A percentile compares a stretch with the other conserved stretches of the same genome.
These are phyloP conservation scores for Bagarius yarrelli DNA, from an alignment of 2,113 vertebrate species.

Conservation along the genomic window DNA sequence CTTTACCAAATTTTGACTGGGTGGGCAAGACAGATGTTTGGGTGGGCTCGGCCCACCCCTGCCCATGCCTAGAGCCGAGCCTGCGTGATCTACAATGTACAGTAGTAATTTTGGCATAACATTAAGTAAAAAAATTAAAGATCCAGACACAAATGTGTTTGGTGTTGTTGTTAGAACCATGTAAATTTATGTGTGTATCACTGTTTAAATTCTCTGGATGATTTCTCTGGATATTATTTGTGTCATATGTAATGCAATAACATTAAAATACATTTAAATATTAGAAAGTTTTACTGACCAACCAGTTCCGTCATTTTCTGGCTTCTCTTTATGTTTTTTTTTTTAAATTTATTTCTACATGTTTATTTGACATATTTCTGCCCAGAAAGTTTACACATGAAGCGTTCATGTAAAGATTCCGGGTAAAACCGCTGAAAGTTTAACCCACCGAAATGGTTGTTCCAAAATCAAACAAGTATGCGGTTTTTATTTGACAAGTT, in stretches of 20 bases:
- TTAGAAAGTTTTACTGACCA: not conserved
- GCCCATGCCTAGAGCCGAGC: too few species aligned
- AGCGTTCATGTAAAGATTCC: conserved; percentile 12
- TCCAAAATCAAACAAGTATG: conserved; percentile 28
- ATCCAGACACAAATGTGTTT: conserved; percentile 8
- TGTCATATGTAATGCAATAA: not conserved
- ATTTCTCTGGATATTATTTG: not conserved
- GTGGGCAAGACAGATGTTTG: too few species aligned
- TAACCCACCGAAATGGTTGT: not conserved
- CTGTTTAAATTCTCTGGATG: not conserved
- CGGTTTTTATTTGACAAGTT: conserved; percentile 32
- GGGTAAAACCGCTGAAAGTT: conserved; percentile 15
- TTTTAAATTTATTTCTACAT: not conserved
- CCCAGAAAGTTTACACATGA: conserved; percentile 9
- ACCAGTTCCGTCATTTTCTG: not conserved
- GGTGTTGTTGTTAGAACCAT: conserved; percentile 5
- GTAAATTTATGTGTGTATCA: conserved; percentile 24
- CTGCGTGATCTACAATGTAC: too few species aligned
- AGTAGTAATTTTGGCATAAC: too few species aligned
- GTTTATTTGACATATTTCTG: conserved; percentile 25
- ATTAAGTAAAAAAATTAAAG: not conserved
- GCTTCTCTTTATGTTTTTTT: not conserved
- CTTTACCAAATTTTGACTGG: too few species aligned
- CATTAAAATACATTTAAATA: not conserved
- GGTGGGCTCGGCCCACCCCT: too few species aligned